Base-by-base conservation (phyloP, 2,888 invertebrate genomes). In the Eupeodes luniger region DNA sequence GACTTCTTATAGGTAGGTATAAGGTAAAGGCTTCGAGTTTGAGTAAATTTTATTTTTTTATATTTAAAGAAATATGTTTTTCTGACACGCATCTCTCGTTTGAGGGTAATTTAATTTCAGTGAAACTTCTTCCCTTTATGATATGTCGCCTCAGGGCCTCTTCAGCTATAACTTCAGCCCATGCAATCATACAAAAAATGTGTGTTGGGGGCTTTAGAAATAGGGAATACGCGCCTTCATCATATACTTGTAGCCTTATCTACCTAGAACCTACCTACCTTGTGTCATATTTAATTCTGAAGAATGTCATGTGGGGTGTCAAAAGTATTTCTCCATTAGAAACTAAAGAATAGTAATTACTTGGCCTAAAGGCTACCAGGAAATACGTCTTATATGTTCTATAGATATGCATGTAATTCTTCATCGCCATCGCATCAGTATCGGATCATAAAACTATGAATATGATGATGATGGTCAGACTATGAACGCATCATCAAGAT, bases 281-380 rank as follows among this genome's bases (percentile, higher is more conserved):
- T 57, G 85, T 81, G 84, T 88, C 88, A 84, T 67, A 84, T 74
- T 74, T 57, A 84, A 79, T 80, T 67, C 66, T n/a, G 9, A 36
- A 51, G 80, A 80, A 76, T 77, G 84, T 67, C 77, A 84, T 76
- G 77, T 51, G 72, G 40, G 67, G 81, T 75, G 85, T 81, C 85
- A 85, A 66, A 77, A 81, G 77, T 81, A 70, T 62, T 69, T 64
- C 81, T 85, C 81, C 62, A 88, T 88, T 85, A 88, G 85, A 78
- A 75, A 47, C 78, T 85, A 88, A 88, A 81, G 81, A 81, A 85
- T 78, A 57, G 88, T 88, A 88, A 88, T 88, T 81, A 81, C 74
- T 53, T 85, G 62, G 55, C 85, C 77, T 53, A 53, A 44, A 77
- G 84, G 72, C 27, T 49, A 74, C 66, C 80, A 77, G 87, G 74